Evolutionary conservation across 2,888 invertebrate species (phyloP), one percentile per base, ranked within the genome.

Genomic region (Mycogona germanica): DNA sequence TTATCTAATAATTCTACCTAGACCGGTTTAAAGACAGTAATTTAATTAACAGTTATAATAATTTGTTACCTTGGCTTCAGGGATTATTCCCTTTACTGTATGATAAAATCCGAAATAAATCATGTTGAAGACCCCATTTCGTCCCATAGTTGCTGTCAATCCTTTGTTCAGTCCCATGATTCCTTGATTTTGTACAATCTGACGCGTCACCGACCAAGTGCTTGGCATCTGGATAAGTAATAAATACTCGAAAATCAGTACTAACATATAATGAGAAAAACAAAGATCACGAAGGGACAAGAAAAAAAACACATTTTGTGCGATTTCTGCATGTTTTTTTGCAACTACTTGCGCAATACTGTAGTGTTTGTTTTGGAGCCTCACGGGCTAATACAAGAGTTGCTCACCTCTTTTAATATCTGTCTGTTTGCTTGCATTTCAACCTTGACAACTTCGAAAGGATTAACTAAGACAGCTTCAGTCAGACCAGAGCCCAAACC

Each of bases 391-490:
- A n/a, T n/a, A n/a, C n/a, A n/a, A n/a, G n/a, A n/a, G 9, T 32
- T 19, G 19, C 23, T 23, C 26, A 56, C 56, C 48, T 56, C 41
- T n/a, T 25, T 28, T 21, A 41, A 30, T 12, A 58, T 17, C 29
- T 40, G 50, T 55, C 59, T 41, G 44, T 61, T 55, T 30, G 70
- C 64, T 55, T 71, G 71, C 50, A 70, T 59, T 49, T 63, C 80
- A n/a, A 95, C 91, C 76, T 95, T 96, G 0, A 96, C 87, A 30
- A 92, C 89, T 76, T 95, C 93, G 68, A 93, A 93, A 0, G 93
- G 93, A 72, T 93, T 93, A 0, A 92, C 86, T 52, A 92, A 75
- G 58, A 93, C 76, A 5, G 84, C 91, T 73, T 95, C 93, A n/a
- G 93, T 86, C 2, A 88, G 71, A 47, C 95, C 95, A 44, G 92